These are phyloP conservation scores for Coecobrya sp. DNA, from an alignment of 2,888 invertebrate species.

Conservation along the genomic window DNA sequence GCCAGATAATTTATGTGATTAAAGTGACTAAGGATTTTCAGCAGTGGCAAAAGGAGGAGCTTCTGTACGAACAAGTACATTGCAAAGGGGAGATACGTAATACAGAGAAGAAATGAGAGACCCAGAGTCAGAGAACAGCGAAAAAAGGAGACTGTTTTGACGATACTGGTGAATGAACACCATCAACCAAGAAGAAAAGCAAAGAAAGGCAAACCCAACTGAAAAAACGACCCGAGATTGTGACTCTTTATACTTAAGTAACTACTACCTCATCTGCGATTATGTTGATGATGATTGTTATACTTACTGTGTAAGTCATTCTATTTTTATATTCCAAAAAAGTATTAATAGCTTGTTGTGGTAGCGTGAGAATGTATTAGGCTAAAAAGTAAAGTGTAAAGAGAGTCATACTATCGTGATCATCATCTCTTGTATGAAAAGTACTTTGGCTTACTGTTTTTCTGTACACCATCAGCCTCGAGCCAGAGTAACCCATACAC, in stretches of 20 bases:
- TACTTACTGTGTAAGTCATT: not conserved
- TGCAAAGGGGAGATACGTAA: not conserved
- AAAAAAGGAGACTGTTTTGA: not conserved
- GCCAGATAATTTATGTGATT: constrained; percentile 83
- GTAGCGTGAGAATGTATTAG: not conserved
- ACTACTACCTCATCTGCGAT: constrained; percentile 65
- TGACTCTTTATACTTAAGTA: constrained; percentile 69
- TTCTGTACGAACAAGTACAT: not conserved
- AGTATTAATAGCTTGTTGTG: constrained; percentile 14
- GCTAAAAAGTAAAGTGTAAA: constrained; percentile 7
- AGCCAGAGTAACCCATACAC: constrained; percentile 32
- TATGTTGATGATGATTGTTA: constrained; percentile 51
- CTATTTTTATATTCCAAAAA: constrained; percentile 24
- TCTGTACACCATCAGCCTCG: constrained; percentile 47
- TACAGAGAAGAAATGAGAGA: not conserved
- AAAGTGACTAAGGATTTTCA: constrained; percentile 82
- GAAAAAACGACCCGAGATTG: constrained; percentile 58
- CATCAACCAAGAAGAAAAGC: not conserved
- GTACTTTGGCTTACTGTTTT: not conserved
- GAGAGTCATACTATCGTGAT: not conserved
- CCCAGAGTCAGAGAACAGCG: not conserved
- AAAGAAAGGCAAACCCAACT: constrained; percentile 39
- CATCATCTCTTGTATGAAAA: not conserved
- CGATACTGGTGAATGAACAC: constrained; percentile 31
- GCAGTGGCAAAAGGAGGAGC: constrained; percentile 67